Percentiles rank a stretch among this genome's conserved stretches.
phyloP scores from a whole-genome alignment of 1,140 invertebrate species.

The Ceratina japonica region DNA sequence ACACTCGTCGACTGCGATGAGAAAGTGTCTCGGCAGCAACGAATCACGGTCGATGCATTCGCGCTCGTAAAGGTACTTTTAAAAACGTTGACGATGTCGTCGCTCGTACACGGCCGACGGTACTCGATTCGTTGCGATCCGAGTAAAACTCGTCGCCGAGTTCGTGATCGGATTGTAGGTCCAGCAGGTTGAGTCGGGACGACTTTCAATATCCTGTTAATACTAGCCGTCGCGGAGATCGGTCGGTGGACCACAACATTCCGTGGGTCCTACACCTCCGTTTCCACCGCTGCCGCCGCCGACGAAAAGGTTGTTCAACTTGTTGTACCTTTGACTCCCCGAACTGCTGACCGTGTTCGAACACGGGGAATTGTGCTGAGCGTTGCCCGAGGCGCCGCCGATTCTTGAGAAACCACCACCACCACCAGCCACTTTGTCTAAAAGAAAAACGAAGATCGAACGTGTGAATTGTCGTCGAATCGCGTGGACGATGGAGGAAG shows the following conservation, averaged over 20 bases:
- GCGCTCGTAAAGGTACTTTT: not conserved
- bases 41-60: too few relatives aligned
- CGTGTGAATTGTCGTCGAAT: not conserved
- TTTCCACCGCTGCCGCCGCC: constrained; percentile 58
- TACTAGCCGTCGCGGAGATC: constrained; percentile 76
- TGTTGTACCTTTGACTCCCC: constrained; percentile 77
- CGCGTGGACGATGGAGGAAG: too few relatives aligned
- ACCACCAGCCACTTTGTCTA: constrained; percentile 77
- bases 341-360: constrained; percentile 78
- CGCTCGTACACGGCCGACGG: constrained; percentile 15
- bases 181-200: not conserved
- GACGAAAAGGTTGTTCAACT: constrained; percentile 74
- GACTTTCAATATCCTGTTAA: not conserved
- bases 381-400: constrained; percentile 62
- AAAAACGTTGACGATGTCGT: constrained; percentile 5
- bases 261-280: constrained; percentile 63
- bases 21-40: too few relatives aligned
- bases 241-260: constrained; percentile 71
- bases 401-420: constrained; percentile 74
- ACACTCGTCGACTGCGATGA: too few relatives aligned
- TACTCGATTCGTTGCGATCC: constrained; percentile 55
- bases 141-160: constrained; percentile 46
- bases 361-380: constrained; percentile 75
- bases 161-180: not conserved
- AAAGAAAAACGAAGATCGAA: constrained; percentile 51